Evolutionary conservation across 2,797 vertebrate genomes (phyloP).

Genomic region (Simalia tracyae): DNA sequence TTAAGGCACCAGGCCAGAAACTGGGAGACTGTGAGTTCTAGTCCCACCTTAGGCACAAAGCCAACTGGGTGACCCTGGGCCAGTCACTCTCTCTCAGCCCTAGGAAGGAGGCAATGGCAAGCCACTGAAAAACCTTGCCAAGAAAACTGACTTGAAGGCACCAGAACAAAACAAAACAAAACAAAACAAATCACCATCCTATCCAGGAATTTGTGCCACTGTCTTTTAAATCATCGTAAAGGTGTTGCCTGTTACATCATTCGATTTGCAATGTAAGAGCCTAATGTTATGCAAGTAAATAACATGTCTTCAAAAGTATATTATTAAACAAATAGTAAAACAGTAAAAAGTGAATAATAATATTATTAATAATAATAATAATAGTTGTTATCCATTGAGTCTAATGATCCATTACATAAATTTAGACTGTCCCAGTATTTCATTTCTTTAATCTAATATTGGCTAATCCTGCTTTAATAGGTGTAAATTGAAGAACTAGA

Average conservation of each 20-base stretch:
- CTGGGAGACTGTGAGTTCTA: neutral
- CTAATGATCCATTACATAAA: conserved; percentile 49
- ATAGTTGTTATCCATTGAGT: conserved; percentile 54
- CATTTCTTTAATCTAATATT: conserved; percentile 64
- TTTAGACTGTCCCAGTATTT: conserved; percentile 57
- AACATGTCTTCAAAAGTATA: neutral
- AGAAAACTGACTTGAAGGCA: neutral
- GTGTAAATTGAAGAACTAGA: conserved; percentile 68
- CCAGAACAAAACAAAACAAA: neutral
- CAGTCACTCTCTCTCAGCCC: neutral
- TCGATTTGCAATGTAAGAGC: conserved; percentile 13
- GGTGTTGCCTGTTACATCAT: neutral
- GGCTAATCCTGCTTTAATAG: conserved; percentile 69
- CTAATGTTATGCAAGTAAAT: neutral
- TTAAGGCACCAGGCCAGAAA: neutral
- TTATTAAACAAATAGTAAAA: neutral
- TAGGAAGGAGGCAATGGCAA: neutral
- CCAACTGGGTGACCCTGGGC: neutral
- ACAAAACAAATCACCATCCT: neutral
- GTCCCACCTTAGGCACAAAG: neutral
- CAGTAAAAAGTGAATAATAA: neutral
- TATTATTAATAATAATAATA: neutral
- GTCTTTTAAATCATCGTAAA: conserved; percentile 23
- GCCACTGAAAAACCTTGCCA: neutral
- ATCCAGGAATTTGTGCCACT: neutral